Evolutionary conservation across 2,113 vertebrate genomes (phyloP).

Genomic region (Lichenostomus cassidix): DNA sequence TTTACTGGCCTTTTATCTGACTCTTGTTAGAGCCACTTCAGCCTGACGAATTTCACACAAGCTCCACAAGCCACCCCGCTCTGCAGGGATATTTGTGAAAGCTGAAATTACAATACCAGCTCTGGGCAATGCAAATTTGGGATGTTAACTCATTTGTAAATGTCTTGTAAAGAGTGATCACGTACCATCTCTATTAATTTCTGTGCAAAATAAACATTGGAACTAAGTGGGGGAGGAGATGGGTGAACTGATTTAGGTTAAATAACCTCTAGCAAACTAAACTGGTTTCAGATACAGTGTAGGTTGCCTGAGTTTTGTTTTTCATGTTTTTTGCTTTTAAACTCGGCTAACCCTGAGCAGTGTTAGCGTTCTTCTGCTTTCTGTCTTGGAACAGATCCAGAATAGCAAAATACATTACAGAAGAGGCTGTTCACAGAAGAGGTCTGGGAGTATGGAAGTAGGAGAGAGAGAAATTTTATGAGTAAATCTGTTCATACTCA

Average conservation of each 20-base stretch:
- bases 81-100: background rate
- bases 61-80: background rate
- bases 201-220: background rate
- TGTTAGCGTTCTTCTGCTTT: background rate
- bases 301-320: background rate
- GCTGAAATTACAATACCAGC: background rate
- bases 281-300: background rate
- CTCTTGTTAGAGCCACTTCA: background rate
- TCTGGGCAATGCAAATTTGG: background rate
- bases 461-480: background rate
- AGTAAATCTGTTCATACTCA: background rate
- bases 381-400: background rate
- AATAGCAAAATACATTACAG: background rate
- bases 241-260: background rate
- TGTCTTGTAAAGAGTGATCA: background rate
- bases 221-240: background rate
- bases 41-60: background rate
- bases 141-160: background rate
- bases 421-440: background rate
- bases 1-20: background rate
- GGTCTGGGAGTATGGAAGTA: background rate
- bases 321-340: background rate
- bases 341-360: background rate
- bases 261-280: background rate
- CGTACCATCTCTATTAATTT: background rate